Conservation (phyloP, 2,797 vertebrate genomes). For the Sebastes steindachneri region DNA sequence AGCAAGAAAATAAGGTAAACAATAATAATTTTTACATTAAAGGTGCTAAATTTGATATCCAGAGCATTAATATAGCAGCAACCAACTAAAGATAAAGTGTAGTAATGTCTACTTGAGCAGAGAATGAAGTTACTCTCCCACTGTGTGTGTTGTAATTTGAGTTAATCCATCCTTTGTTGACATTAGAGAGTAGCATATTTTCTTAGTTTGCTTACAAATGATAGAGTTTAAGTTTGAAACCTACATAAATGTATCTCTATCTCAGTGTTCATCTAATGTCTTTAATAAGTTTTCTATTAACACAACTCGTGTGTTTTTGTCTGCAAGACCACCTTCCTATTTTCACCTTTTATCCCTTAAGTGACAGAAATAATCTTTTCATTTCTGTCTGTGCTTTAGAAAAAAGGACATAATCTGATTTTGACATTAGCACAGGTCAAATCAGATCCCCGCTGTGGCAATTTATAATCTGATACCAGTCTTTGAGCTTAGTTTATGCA, state of each 20-base stretch:
- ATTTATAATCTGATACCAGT: conserved; percentile 9
- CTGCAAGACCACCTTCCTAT: not conserved
- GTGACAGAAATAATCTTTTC: conserved; percentile 4
- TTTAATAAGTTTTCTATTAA: not conserved
- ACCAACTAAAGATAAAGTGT: too few relatives aligned
- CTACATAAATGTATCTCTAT: not conserved
- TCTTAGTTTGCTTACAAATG: not conserved
- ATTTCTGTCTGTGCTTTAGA: not conserved
- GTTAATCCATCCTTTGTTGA: too few relatives aligned
- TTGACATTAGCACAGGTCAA: conserved; percentile 9
- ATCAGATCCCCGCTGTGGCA: conserved; percentile 7
- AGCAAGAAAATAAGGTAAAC: not conserved
- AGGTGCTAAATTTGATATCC: too few relatives aligned
- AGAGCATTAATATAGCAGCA: too few relatives aligned
- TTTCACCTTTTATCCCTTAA: not conserved
- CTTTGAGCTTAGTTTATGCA: not conserved
- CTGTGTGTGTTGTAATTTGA: too few relatives aligned
- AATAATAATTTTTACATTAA: not conserved
- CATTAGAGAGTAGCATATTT: not conserved
- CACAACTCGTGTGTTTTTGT: not conserved
- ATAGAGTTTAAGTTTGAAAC: not conserved
- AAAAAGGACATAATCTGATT: not conserved
- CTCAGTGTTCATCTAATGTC: not conserved
- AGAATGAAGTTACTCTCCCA: too few relatives aligned
- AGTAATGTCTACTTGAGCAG: too few relatives aligned